phyloP scores from a whole-genome alignment of 2,113 vertebrate species.

The Scalopus aquaticus region DNA sequence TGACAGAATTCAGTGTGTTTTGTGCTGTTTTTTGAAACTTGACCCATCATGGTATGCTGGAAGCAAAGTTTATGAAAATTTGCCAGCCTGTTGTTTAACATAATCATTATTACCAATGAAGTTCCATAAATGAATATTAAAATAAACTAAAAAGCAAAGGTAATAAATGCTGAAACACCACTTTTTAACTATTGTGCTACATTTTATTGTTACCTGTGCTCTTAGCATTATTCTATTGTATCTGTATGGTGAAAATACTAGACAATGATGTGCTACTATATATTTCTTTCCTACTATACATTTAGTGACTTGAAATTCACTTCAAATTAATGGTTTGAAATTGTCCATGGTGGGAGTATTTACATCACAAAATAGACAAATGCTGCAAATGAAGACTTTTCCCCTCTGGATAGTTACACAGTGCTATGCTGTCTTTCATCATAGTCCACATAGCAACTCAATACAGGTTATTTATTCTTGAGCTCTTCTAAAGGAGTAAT shows the following conservation, averaged over 20 bases:
- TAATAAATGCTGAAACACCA: neutral
- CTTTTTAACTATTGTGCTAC: neutral
- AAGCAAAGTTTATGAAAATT: conserved; percentile 18
- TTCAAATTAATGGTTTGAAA: neutral
- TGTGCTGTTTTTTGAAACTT: neutral
- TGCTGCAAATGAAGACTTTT: neutral
- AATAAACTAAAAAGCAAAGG: conserved; percentile 27
- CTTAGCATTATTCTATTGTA: neutral
- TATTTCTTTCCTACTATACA: neutral
- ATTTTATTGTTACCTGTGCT: neutral
- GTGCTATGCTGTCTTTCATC: neutral
- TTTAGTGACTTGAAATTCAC: neutral
- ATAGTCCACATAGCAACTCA: neutral
- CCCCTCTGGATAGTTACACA: neutral
- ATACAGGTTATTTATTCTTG: too few species aligned
- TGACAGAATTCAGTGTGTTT: neutral
- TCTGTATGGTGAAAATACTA: neutral
- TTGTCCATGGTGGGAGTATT: neutral
- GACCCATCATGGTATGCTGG: neutral
- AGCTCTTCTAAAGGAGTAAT: neutral
- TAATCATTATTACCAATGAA: conserved; percentile 32
- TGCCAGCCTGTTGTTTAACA: conserved; percentile 16
- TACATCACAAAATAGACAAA: neutral
- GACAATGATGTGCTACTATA: neutral
- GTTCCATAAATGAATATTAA: neutral